Base-by-base conservation (phyloP, 2,888 invertebrate genomes). In the Hemicrepidius hirtus region DNA sequence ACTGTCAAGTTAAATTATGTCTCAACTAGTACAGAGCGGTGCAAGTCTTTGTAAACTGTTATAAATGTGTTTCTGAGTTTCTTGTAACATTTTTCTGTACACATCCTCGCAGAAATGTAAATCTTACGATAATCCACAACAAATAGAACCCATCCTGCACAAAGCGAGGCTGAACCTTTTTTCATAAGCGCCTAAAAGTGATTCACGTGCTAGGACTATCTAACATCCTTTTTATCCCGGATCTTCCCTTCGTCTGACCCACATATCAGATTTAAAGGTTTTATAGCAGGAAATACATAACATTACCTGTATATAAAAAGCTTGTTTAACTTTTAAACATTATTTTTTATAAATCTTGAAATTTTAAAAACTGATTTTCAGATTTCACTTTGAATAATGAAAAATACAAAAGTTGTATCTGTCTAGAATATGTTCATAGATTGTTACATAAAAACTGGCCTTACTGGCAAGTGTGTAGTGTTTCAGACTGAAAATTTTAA, bases 151-250 rank as follows among this genome's bases (percentile, higher is more conserved):
- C 32, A 32, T 9, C 46, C 18, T 18, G 20, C 9, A 9, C 13
- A 40, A 46, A 46, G 18, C 18, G 9, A 10, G 18, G 53, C 10
- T 13, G 6, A 32, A 49, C 3, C 53, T 12, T 21, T 24, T 53
- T 53, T 32, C 4, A n/a, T n/a, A 53, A 13, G 6, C 28, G n/a
- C 13, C 10, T 12, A 28, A 28, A 28, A 53, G 53, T 53, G 7
- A 53, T 53, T 53, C 53, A 53, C 28, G 13, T 53, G 21, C 28
- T 53, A 32, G 21, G 21, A 12, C 13, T 32, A 53, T 28, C 53
- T 53, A 21, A 53, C 53, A 20, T 21, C 24, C 49, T 13, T 53
- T 46, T 53, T 53, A 53, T 32, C 13, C 53, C 28, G 21, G 28
- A 53, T 24, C 53, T 13, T 53, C 4, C 13, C 21, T 53, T 53